Base-by-base conservation (phyloP, 2,797 vertebrate species). In the Enteromius afrohamiltoni region DNA sequence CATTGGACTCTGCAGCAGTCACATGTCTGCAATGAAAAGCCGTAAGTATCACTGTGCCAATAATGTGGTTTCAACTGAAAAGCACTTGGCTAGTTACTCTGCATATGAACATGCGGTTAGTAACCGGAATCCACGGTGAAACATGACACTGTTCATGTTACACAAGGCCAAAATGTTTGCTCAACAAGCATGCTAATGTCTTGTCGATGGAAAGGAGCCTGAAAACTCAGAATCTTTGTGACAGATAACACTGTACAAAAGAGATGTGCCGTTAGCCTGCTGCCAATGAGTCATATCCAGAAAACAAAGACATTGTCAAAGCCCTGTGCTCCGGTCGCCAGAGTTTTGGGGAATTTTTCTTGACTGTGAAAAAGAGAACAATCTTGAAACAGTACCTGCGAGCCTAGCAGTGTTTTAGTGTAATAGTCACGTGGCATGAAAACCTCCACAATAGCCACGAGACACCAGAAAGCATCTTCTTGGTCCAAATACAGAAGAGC, bases 361-460 rank as follows among this genome's bases (percentile, higher is more conserved):
- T 4, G 19, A 23, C 19, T 29, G 26, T 10, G 1, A 65, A 31
- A 40, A 21, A 53, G 3, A 19, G 37, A 11, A 17, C 4, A 77
- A 47, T 67, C 29, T 82, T 85, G 77, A 58, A 85, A 73, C 29
- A 8, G 78, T 93, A 99, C 98, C 97, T 99, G 98, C 47, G 98
- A 99, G 84, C 98, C 98, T 2, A 99, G 93, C 9, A 99, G 95
- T 0, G 98, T 99, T 93, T 99, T 99, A 6, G 97, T 99, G 88
- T 99, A 99, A 91, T 99, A 99, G 92, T 99, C 98, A 80, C 95
- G 95, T 13, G 98, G 97, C 98, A 99, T 99, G 92, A 99, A 98
- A 60, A 97, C 96, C 92, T 99, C 98, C 88, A 98, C 97, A 1
- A 99, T 97, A 85, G 97, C 93, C 34, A 99, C 96, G 0, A 99